Percentiles rank a stretch among this genome's conserved stretches.
phyloP scores from a whole-genome alignment of 1,140 invertebrate species.

The Agrypnia vestita region DNA sequence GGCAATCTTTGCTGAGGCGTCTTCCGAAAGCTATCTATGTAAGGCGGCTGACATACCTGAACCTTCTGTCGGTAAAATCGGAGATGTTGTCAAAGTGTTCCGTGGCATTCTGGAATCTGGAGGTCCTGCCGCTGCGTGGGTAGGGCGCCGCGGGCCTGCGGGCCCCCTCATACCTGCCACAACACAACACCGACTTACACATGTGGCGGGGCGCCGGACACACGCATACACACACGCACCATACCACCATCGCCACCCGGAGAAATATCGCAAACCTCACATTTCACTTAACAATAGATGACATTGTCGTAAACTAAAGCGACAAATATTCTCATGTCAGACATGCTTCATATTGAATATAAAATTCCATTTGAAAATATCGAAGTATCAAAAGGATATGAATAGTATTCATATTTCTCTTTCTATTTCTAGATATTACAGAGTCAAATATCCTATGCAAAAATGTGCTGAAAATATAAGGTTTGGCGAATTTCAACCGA shows the following conservation, averaged over 20 bases:
- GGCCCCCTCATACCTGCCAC: constrained; percentile 66
- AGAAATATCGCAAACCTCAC: constrained; percentile 23
- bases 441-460: too few species aligned
- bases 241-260: constrained; percentile 5
- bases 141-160: constrained; percentile 68
- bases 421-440: too few species aligned
- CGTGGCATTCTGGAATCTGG: constrained; percentile 65
- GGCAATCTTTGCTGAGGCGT: not conserved
- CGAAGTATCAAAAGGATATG: too few species aligned
- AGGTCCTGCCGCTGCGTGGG: constrained; percentile 65
- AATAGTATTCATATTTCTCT: too few species aligned
- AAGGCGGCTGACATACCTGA: constrained; percentile 64
- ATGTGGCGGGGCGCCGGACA: constrained; percentile 4
- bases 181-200: constrained; percentile 23
- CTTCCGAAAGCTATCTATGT: constrained; percentile 14
- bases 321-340: not conserved
- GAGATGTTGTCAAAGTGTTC: constrained; percentile 69
- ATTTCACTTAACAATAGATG: not conserved
- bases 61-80: constrained; percentile 70
- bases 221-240: constrained; percentile 1
- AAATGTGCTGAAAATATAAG: not conserved
- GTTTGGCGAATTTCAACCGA: constrained; percentile 34
- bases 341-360: not conserved
- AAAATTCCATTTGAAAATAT: too few species aligned
- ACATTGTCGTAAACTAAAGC: too few species aligned